A percentile compares a stretch with the other conserved stretches of the same genome.
Evolutionary conservation across 2,113 vertebrate genomes (phyloP).

Genomic region (Coracopsis vasa): DNA sequence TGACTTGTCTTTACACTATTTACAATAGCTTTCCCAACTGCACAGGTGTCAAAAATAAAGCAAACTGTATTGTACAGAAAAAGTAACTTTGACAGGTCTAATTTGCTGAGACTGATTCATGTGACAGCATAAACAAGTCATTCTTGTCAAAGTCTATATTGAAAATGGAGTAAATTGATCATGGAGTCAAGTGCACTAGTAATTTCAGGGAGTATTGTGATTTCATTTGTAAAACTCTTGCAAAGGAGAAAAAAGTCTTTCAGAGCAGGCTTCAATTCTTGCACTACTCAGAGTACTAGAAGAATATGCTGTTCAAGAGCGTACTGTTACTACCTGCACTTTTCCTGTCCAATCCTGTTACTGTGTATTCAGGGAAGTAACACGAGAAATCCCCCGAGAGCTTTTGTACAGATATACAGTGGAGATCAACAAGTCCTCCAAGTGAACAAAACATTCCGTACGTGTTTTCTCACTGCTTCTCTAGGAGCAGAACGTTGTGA

Average conservation of each 20-base stretch:
- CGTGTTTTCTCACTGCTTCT: slow-evolving; percentile 55
- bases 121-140: slow-evolving; percentile 71
- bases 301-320: not conserved
- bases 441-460: slow-evolving; percentile 57
- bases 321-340: not conserved
- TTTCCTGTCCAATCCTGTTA: slow-evolving; percentile 33
- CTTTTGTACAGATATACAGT: slow-evolving; percentile 56
- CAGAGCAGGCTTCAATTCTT: not conserved
- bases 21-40: slow-evolving; percentile 14
- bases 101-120: slow-evolving; percentile 69
- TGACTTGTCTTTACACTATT: slow-evolving; percentile 40
- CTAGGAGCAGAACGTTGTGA: slow-evolving; percentile 1
- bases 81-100: slow-evolving; percentile 70
- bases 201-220: slow-evolving; percentile 62
- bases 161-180: slow-evolving; percentile 71
- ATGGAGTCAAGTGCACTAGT: slow-evolving; percentile 55
- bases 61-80: slow-evolving; percentile 56
- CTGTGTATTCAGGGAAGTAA: slow-evolving; percentile 54
- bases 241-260: slow-evolving; percentile 26
- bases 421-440: slow-evolving; percentile 61
- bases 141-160: slow-evolving; percentile 70
- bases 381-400: slow-evolving; percentile 46
- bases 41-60: slow-evolving; percentile 65
- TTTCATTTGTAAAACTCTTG: slow-evolving; percentile 63
- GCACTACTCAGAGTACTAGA: not conserved